Percentiles rank a stretch among this genome's conserved stretches.
These are phyloP conservation scores for Caenorhabditis sulstoni DNA, from an alignment of 2,888 invertebrate genomes.

Conservation along the genomic window DNA sequence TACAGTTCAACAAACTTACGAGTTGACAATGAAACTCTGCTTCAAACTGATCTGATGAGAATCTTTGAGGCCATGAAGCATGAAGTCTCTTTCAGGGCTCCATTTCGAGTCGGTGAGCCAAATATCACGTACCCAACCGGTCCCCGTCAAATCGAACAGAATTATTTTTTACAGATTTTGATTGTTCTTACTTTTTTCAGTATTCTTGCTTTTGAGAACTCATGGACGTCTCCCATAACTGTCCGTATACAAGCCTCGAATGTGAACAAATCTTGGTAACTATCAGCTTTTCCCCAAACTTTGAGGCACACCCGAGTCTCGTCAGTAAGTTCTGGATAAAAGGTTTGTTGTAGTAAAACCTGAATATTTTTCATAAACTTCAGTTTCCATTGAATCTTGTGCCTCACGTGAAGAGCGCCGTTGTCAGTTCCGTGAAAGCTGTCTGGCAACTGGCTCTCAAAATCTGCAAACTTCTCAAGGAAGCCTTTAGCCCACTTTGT, in stretches of 20 bases:
- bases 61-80: constrained; percentile 75
- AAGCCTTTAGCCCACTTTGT: constrained; percentile 29
- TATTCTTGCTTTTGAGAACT: constrained; percentile 49
- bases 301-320: constrained; percentile 45
- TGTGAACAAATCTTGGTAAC: constrained; percentile 63
- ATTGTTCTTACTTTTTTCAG: constrained; percentile 46
- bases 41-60: constrained; percentile 27
- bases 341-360: constrained; percentile 47
- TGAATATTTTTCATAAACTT: constrained; percentile 8
- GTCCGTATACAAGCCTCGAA: constrained; percentile 69
- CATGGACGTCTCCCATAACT: constrained; percentile 64
- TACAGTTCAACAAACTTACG: background rate
- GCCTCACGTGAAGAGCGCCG: constrained; percentile 58
- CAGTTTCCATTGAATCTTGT: background rate
- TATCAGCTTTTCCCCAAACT: constrained; percentile 57
- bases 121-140: constrained; percentile 75
- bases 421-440: constrained; percentile 64
- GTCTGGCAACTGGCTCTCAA: constrained; percentile 57
- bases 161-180: background rate
- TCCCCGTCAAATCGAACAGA: constrained; percentile 53
- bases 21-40: constrained; percentile 34
- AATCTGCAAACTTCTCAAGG: constrained; percentile 55
- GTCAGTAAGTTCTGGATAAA: constrained; percentile 36
- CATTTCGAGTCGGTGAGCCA: constrained; percentile 73
- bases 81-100: constrained; percentile 70